A percentile compares a stretch with the other conserved stretches of the same genome.
phyloP scores from a whole-genome alignment of 1,140 invertebrate species.

The Arion vulgaris region DNA sequence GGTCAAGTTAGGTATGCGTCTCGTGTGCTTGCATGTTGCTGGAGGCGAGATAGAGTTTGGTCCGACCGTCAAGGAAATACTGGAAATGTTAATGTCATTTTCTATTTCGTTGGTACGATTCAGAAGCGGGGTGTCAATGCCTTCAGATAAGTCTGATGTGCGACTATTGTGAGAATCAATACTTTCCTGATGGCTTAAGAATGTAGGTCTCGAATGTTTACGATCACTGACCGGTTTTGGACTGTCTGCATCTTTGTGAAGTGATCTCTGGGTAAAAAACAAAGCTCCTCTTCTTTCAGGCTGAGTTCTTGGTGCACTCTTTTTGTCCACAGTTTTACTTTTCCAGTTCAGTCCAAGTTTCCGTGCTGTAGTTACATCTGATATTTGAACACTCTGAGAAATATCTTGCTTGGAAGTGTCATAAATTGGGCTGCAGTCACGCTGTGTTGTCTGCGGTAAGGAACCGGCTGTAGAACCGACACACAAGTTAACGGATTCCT shows the following conservation, averaged over 20 bases:
- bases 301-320: not conserved
- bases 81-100: not conserved
- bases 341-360: not conserved
- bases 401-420: not conserved
- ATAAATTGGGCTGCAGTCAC: not conserved
- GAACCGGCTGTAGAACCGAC: not conserved
- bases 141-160: not conserved
- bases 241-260: conserved; percentile 11
- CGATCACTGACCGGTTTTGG: not conserved
- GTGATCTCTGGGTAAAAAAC: conserved; percentile 31
- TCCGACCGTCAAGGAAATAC: not conserved
- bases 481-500: not conserved
- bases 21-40: not conserved
- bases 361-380: not conserved
- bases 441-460: not conserved
- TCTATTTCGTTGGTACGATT: not conserved
- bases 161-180: conserved; percentile 19
- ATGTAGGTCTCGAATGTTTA: too few species aligned
- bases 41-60: not conserved
- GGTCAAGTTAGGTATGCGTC: not conserved
- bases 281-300: conserved; percentile 30
- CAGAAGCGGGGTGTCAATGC: conserved; percentile 8
- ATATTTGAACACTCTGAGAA: conserved; percentile 28
- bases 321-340: not conserved
- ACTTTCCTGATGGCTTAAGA: conserved; percentile 4